Base-by-base conservation (phyloP, 2,113 vertebrate genomes). In the Pseudopodoces humilis region DNA sequence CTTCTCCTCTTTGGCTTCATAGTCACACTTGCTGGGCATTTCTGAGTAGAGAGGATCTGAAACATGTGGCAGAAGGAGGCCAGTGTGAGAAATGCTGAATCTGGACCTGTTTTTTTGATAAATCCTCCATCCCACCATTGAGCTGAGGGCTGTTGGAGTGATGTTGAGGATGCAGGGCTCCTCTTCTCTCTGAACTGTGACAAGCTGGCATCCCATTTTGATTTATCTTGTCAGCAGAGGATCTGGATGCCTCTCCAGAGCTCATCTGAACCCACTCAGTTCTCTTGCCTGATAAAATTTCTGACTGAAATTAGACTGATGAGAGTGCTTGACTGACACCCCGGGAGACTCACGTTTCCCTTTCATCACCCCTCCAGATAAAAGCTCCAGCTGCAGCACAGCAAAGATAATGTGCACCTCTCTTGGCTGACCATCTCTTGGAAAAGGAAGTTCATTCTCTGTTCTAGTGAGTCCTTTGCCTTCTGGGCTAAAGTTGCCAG, bases 191-290 rank as follows among this genome's bases (percentile, higher is more conserved):
- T 80, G 68, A 49, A 55, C 41, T 52, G 28, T 68, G 41, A 60
- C 1, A 6, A 83, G 63, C 50, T 93, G 46, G 39, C 22, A 62
- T 75, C 6, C 35, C 43, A 33, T 86, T 96, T 93, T 92, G 55
- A 50, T 90, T 90, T 88, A 39, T 88, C 50, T 90, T 79, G 83
- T 58, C 67, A 96, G 43, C 50, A 88, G 72, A 95, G 83, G 75
- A 88, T 86, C 56, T 86, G 60, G 43, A 75, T 92, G 72, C 64
- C 65, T 96, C 83, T 86, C 47, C 88, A 86, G 72, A 88, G 80
- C 69, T 86, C 88, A 91, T 86, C 52, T 83, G 80, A 92, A 83
- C 83, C 56, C 52, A 71, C 91, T 93, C 68, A 81, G 50, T 90
- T 96, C 68, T 92, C 64, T 64, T 81, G 76, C 59, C 46, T 90